phyloP scores from a whole-genome alignment of 2,113 vertebrate species.

The Aphelocoma coerulescens region DNA sequence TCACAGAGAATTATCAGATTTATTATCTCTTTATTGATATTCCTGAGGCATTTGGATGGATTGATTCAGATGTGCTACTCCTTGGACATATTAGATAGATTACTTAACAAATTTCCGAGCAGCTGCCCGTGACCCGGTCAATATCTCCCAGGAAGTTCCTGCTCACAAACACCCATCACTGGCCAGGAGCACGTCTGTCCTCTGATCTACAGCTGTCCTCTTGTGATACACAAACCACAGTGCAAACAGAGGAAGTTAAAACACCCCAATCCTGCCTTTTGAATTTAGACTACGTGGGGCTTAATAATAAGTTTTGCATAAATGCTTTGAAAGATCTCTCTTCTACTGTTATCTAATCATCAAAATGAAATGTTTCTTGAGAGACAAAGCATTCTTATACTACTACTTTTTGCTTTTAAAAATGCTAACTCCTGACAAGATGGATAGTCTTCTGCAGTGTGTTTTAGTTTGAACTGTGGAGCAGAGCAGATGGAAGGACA shows the following conservation, averaged over 20 bases:
- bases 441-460: constrained; percentile 14
- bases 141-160: constrained; percentile 49
- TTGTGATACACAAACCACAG: not conserved
- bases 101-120: constrained; percentile 45
- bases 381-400: not conserved
- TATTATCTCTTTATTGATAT: constrained; percentile 54
- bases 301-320: not conserved
- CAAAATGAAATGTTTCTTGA: not conserved
- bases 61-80: constrained; percentile 7
- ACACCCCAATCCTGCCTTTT: not conserved
- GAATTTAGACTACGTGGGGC: not conserved
- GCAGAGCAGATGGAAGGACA: constrained; percentile 18
- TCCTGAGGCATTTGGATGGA: constrained; percentile 29
- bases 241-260: not conserved
- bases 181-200: not conserved
- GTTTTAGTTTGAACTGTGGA: constrained; percentile 38
- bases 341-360: not conserved
- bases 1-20: constrained; percentile 29
- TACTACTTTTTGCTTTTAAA: not conserved
- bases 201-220: not conserved
- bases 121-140: constrained; percentile 2
- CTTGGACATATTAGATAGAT: constrained; percentile 33
- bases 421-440: constrained; percentile 3
- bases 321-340: not conserved
- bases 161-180: not conserved